Evolutionary conservation across 2,797 vertebrate genomes (phyloP).

Genomic region (Helarctos malayanus): DNA sequence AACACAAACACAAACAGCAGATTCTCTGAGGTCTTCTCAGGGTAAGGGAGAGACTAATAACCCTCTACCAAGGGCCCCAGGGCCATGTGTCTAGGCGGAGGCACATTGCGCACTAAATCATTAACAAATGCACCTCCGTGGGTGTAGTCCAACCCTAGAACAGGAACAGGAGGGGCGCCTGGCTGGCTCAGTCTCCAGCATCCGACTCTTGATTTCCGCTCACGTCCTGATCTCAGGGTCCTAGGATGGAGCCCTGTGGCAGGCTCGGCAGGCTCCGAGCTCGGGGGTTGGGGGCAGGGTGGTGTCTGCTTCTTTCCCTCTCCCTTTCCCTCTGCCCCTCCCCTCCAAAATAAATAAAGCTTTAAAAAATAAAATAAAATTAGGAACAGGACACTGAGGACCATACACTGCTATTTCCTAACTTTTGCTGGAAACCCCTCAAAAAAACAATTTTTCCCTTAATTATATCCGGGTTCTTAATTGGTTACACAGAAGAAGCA

Average conservation of each 20-base stretch:
- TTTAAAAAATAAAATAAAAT: too few relatives aligned
- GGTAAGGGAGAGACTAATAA: neutral
- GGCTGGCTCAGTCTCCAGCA: too few relatives aligned
- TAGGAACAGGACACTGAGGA: neutral
- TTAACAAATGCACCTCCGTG: neutral
- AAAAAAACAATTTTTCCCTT: neutral
- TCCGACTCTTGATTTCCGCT: too few relatives aligned
- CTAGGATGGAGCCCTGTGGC: too few relatives aligned
- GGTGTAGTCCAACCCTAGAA: neutral
- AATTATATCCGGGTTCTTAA: neutral
- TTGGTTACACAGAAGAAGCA: neutral
- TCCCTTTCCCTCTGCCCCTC: too few relatives aligned
- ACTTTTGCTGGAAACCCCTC: neutral
- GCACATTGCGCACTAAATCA: neutral
- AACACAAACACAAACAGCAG: neutral
- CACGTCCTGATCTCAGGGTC: too few relatives aligned
- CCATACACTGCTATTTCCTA: neutral
- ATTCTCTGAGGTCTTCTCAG: slow-evolving; percentile 11
- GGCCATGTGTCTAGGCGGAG: neutral
- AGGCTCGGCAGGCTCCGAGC: too few relatives aligned
- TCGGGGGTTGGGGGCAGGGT: too few relatives aligned
- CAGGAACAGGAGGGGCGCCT: too few relatives aligned
- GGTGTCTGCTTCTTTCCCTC: too few relatives aligned
- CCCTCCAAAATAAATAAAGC: too few relatives aligned
- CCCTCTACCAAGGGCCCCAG: neutral